Percentiles rank a stretch among this genome's conserved stretches.
Conservation (phyloP, 2,797 vertebrate species). For the Schizopygopsis malacanthus region DNA sequence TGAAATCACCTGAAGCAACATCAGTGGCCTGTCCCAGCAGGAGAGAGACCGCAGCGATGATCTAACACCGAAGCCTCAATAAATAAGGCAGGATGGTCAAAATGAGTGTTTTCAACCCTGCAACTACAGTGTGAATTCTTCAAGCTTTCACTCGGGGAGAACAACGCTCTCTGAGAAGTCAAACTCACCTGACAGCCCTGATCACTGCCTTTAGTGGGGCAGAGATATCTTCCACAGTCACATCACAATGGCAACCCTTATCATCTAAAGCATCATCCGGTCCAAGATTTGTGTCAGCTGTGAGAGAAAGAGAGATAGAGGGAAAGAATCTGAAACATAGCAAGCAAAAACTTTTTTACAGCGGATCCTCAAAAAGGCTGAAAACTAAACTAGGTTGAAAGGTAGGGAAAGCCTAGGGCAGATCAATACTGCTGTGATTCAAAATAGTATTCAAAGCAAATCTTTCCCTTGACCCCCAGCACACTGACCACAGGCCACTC, state of each 20-base stretch:
- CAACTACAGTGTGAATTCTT: constrained; percentile 21
- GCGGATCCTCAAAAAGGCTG: background rate
- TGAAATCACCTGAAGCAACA: constrained; percentile 38
- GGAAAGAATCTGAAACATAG: background rate
- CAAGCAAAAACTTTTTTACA: background rate
- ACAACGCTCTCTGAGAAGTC: background rate
- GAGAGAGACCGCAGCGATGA: background rate
- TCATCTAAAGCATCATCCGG: constrained; percentile 92
- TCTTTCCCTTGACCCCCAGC: constrained; percentile 28
- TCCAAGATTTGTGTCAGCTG: constrained; percentile 88
- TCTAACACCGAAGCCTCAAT: background rate
- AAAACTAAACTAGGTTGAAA: constrained; percentile 23
- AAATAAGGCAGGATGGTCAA: constrained; percentile 14
- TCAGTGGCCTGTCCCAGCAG: constrained; percentile 23
- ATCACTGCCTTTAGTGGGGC: constrained; percentile 94
- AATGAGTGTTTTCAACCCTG: constrained; percentile 6
- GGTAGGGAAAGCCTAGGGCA: background rate
- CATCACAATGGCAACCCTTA: constrained; percentile 93
- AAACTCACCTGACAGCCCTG: constrained; percentile 90
- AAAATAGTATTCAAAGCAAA: constrained; percentile 47
- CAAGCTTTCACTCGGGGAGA: background rate
- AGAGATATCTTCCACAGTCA: constrained; percentile 94
- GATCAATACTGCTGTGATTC: constrained; percentile 44
- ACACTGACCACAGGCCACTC: background rate
- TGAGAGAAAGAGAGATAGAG: background rate